Evolutionary conservation across 2,888 invertebrate genomes (phyloP).

Genomic region (Drosophila pseudotalamancana): DNA sequence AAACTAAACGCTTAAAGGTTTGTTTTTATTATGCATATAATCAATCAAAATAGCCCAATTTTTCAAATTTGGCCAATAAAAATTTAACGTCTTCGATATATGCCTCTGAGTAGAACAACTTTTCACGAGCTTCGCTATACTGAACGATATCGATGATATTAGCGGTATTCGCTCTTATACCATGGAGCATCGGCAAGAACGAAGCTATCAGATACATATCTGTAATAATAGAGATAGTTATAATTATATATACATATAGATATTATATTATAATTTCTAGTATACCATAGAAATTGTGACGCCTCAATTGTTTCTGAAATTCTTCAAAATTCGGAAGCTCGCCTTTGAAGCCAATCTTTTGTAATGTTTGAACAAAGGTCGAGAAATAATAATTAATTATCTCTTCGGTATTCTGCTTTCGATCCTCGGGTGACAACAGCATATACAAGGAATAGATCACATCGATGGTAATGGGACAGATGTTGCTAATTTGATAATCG

Average conservation of each 20-base stretch:
- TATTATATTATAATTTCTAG: too few species aligned
- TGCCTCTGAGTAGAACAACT: constrained; percentile 13
- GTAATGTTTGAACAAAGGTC: constrained; percentile 53
- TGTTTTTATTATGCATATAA: neutral
- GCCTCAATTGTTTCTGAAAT: constrained; percentile 54
- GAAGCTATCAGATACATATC: constrained; percentile 27
- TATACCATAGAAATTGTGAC: constrained; percentile 56
- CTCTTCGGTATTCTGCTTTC: constrained; percentile 20
- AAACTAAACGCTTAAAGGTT: neutral
- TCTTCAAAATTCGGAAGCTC: constrained; percentile 55
- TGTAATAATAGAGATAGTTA: too few species aligned
- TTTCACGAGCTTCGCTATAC: constrained; percentile 14
- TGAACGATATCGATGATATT: constrained; percentile 9
- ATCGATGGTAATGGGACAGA: constrained; percentile 58
- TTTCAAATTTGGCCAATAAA: constrained; percentile 29
- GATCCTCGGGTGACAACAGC: constrained; percentile 57
- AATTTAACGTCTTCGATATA: constrained; percentile 30
- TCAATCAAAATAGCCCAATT: constrained; percentile 45
- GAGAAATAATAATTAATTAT: constrained; percentile 49
- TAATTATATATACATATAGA: too few species aligned
- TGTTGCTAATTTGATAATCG: constrained; percentile 59
- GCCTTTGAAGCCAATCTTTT: constrained; percentile 57
- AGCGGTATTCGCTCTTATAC: constrained; percentile 3
- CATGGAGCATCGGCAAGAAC: constrained; percentile 32
- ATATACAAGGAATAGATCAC: constrained; percentile 61